These are phyloP conservation scores for Melangyna quadrimaculata DNA, from an alignment of 2,888 invertebrate genomes.

Conservation along the genomic window DNA sequence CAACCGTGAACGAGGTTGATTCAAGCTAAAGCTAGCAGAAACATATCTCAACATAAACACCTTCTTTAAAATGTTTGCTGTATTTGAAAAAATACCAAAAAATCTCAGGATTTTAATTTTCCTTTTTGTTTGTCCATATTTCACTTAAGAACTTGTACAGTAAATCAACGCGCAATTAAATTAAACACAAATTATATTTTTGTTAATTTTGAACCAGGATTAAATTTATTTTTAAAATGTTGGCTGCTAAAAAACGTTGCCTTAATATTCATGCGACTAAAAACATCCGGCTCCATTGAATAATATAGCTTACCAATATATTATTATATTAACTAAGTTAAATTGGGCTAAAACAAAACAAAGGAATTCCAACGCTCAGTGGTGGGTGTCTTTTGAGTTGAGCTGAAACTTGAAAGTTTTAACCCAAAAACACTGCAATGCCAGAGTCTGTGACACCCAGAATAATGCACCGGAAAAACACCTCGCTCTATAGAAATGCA, in stretches of 20 bases:
- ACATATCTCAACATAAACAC: too few relatives aligned
- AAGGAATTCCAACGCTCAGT: conserved; percentile 17
- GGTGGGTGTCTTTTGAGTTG: neutral
- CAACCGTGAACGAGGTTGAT: too few relatives aligned
- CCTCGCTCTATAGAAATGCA: neutral
- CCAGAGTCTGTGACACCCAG: conserved; percentile 36
- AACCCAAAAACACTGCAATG: neutral
- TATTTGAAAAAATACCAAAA: too few relatives aligned
- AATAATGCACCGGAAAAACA: conserved; percentile 43
- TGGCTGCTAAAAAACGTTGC: neutral
- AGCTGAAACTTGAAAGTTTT: conserved; percentile 17
- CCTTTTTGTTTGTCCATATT: too few relatives aligned
- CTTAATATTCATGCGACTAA: neutral
- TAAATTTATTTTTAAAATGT: neutral
- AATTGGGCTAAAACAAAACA: conserved; percentile 25
- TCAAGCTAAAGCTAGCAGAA: too few relatives aligned
- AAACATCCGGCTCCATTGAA: neutral
- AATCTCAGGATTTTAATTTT: too few relatives aligned
- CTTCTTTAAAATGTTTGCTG: too few relatives aligned
- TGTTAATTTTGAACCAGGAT: too few relatives aligned
- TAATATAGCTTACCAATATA: neutral
- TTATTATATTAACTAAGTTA: neutral
- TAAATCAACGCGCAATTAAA: too few relatives aligned
- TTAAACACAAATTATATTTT: too few relatives aligned
- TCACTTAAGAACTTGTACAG: too few relatives aligned